Percentiles rank a stretch among this genome's conserved stretches.
Conservation (phyloP, 2,888 invertebrate genomes). For the Drosophila monieri region DNA sequence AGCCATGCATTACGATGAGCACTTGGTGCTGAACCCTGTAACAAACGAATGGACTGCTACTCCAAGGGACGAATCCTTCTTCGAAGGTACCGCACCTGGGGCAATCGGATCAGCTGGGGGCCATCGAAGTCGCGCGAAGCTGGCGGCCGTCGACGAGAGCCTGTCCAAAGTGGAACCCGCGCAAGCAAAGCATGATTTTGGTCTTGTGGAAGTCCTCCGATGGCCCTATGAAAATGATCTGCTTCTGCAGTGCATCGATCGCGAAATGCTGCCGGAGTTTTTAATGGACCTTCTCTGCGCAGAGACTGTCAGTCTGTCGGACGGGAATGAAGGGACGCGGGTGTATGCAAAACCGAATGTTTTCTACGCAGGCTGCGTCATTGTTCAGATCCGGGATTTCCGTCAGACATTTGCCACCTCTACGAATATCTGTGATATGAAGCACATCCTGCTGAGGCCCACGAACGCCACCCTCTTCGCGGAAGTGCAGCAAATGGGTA, state of each 20-base stretch:
- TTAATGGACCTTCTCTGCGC: conserved; percentile 93
- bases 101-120: not conserved
- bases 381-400: conserved; percentile 95
- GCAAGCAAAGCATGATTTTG: conserved; percentile 85
- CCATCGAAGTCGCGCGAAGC: conserved; percentile 54
- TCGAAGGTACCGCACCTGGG: conserved; percentile 2
- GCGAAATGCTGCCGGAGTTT: conserved; percentile 94
- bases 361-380: conserved; percentile 95
- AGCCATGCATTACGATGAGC: conserved; percentile 82
- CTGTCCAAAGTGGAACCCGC: conserved; percentile 20
- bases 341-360: conserved; percentile 87
- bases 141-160: conserved; percentile 19
- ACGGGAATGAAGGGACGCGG: conserved; percentile 75
- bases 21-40: conserved; percentile 79
- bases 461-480: conserved; percentile 90
- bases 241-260: conserved; percentile 93
- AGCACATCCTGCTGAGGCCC: conserved; percentile 94
- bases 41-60: conserved; percentile 61
- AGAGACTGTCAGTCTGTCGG: conserved; percentile 85
- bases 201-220: conserved; percentile 90
- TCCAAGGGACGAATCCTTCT: conserved; percentile 18
- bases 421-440: conserved; percentile 90
- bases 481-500: conserved; percentile 84
- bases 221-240: conserved; percentile 96
- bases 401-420: conserved; percentile 91